Evolutionary conservation across 2,113 vertebrate genomes (phyloP).

Genomic region (Notechis scutatus): DNA sequence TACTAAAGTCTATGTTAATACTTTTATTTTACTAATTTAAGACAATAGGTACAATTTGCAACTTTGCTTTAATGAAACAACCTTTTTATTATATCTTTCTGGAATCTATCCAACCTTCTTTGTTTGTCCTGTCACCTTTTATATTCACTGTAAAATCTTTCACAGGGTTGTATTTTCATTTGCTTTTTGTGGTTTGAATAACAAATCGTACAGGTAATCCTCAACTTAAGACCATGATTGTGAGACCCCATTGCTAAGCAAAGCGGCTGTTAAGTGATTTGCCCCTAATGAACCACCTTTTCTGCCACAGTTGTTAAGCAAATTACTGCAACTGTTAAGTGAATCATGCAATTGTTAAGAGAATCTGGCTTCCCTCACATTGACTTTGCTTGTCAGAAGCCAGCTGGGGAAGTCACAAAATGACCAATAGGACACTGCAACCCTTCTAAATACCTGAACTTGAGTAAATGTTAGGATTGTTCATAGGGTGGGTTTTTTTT

Average conservation of each 20-base stretch:
- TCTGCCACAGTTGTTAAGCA: not conserved
- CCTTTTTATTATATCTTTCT: conserved; percentile 27
- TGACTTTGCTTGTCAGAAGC: not conserved
- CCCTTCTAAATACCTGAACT: not conserved
- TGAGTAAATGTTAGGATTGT: not conserved
- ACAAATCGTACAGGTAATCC: not conserved
- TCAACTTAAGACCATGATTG: not conserved
- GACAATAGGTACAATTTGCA: not conserved
- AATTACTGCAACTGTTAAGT: not conserved
- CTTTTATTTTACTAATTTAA: not conserved
- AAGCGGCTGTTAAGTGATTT: not conserved
- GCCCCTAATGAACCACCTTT: not conserved
- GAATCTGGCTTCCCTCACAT: not conserved
- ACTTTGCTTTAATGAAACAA: not conserved
- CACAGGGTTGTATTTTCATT: not conserved
- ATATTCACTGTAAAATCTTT: not conserved
- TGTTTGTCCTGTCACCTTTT: conserved; percentile 2
- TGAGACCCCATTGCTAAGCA: not conserved
- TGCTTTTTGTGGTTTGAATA: conserved; percentile 10
- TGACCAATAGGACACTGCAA: not conserved
- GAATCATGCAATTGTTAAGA: not conserved
- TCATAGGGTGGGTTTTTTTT: not conserved
- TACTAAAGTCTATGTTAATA: not conserved
- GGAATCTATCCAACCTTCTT: conserved; percentile 58
- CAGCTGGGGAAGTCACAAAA: not conserved